phyloP scores from a whole-genome alignment of 1,140 invertebrate genomes.

The Gryllus bimaculatus region DNA sequence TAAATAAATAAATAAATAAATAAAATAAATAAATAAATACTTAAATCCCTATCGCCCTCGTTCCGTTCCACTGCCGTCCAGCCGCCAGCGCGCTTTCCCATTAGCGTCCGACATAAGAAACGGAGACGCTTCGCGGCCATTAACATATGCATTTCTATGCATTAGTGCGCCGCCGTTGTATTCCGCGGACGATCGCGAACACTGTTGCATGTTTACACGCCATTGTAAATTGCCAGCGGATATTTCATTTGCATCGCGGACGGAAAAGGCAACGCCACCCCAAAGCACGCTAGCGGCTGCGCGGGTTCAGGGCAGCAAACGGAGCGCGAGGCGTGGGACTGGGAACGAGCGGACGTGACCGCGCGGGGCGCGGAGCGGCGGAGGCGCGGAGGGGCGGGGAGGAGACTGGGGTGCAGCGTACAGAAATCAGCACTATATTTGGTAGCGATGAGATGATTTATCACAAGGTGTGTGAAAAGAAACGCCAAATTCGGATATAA shows the following conservation, averaged over 20 bases:
- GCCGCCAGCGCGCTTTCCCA: neutral
- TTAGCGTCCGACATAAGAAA: neutral
- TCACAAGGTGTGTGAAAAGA: too few species aligned
- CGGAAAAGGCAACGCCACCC: neutral
- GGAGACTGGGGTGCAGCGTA: too few species aligned
- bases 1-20: too few species aligned
- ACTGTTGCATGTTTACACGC: conserved; percentile 1
- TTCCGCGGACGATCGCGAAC: neutral
- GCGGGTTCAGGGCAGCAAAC: neutral
- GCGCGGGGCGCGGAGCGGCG: too few species aligned
- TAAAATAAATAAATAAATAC: too few species aligned
- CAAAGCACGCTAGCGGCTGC: neutral
- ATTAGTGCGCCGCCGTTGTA: neutral
- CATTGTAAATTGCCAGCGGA: neutral
- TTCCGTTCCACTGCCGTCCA: too few species aligned
- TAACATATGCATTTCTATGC: neutral
- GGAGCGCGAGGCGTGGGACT: neutral
- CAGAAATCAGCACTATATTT: too few species aligned
- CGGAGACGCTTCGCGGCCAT: neutral
- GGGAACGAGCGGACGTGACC: too few species aligned
- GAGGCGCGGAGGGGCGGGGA: too few species aligned
- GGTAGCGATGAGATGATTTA: too few species aligned
- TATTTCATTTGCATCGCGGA: neutral
- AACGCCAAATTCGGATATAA: too few species aligned
- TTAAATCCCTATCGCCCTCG: too few species aligned